Evolutionary conservation across 2,113 vertebrate species (phyloP), one percentile per base, ranked within the genome.

Genomic region (Centropristis striata): DNA sequence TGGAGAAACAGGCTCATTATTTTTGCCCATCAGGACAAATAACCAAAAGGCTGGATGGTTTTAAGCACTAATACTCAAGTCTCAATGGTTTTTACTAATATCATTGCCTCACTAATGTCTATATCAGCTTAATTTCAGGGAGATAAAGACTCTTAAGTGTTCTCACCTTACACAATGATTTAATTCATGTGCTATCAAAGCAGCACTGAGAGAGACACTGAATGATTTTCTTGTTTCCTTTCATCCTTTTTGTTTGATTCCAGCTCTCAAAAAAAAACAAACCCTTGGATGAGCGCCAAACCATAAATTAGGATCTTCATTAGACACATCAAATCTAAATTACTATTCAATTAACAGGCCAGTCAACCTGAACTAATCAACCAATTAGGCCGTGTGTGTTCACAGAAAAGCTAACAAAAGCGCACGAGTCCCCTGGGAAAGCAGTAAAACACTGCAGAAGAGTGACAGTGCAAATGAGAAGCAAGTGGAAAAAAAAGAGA

Each of bases 331-430:
- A 93, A 89, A 90, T 91, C 86, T 82, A 87, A 94, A 94, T 94
- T 92, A 91, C 86, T 89, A 92, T 93, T 93, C 90, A 94, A 94
- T 95, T 94, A 95, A 91, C 92, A 91, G 92, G 88, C 86, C 91
- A 93, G 91, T 88, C 92, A 93, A 90, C 92, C 92, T 90, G 87
- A 93, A 92, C 93, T 93, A 94, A 94, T 95, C 89, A 94, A 93
- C 90, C 90, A 94, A 95, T 95, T 95, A 95, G 84, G 71, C 81
- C 32, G 83, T 90, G 90, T 93, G 90, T 94, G 92, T 94, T 92
- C 85, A 90, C 87, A 92, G 92, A 92, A 85, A 94, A 93, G 83
- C 92, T 85, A 93, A 93, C 92, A 91, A 92, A 93, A 92, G 90
- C 91, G 25, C 87, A 87, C 1, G 46, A 78, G 80, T 92, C 95